phyloP scores from a whole-genome alignment of 1,140 invertebrate species.

The Atopsyche davidsoni region DNA sequence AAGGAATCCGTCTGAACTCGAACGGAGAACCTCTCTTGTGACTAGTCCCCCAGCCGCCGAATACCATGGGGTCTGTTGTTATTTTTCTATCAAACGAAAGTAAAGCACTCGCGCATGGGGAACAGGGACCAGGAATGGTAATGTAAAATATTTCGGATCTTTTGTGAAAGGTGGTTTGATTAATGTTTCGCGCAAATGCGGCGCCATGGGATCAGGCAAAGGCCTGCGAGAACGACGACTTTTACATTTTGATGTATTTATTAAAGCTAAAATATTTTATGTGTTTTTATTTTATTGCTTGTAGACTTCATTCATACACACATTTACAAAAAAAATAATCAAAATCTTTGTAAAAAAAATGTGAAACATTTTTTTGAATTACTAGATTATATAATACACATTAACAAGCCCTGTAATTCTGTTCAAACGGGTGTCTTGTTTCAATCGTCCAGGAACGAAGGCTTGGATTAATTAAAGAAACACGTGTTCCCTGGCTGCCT shows the following conservation, averaged over 20 bases:
- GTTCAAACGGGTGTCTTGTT: no score
- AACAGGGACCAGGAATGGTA: constrained; percentile 24
- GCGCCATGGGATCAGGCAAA: constrained; percentile 4
- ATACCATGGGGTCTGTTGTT: constrained; percentile 27
- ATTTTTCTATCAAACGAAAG: constrained; percentile 31
- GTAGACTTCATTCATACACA: no score
- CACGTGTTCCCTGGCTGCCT: no score
- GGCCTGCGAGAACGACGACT: background rate
- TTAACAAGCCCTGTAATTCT: no score
- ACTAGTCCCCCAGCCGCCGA: constrained; percentile 8
- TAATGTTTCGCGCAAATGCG: constrained; percentile 20
- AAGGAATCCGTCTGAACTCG: constrained; percentile 2
- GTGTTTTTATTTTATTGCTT: no score
- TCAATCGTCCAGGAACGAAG: no score
- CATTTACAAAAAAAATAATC: no score
- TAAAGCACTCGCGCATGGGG: constrained; percentile 23
- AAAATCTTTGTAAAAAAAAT: no score
- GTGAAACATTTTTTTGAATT: no score
- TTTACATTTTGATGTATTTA: background rate
- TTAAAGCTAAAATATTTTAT: no score
- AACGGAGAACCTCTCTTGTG: background rate
- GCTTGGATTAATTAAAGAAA: no score
- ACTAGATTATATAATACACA: no score
- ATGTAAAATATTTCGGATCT: constrained; percentile 31
- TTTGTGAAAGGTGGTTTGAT: constrained; percentile 32